These are phyloP conservation scores for Anomalospiza imberbis DNA, from an alignment of 2,797 vertebrate genomes.

Conservation along the genomic window DNA sequence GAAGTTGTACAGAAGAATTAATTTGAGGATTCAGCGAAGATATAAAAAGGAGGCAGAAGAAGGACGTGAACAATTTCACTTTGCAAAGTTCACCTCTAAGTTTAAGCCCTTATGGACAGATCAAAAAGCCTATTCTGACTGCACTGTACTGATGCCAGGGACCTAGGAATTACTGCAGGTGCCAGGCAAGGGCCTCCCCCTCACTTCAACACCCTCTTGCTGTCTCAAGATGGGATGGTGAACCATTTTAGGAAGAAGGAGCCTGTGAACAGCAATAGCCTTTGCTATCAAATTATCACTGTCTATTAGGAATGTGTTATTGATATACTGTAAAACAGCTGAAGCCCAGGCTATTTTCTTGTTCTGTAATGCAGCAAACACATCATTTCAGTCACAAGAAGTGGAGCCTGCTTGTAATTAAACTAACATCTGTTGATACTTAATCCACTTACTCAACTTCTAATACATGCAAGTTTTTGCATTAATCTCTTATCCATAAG, in stretches of 20 bases:
- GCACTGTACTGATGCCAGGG: not conserved
- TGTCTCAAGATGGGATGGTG: not conserved
- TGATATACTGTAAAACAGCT: not conserved
- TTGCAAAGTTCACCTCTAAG: not conserved
- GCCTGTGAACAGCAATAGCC: not conserved
- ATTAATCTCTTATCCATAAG: slow-evolving; percentile 34
- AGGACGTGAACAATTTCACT: not conserved
- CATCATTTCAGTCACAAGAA: slow-evolving; percentile 28
- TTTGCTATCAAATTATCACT: not conserved
- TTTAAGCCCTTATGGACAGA: not conserved
- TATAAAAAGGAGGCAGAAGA: not conserved
- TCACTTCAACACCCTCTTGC: not conserved
- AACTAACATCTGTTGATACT: slow-evolving; percentile 47
- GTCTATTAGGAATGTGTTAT: not conserved
- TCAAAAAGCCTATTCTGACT: not conserved
- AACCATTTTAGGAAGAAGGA: not conserved
- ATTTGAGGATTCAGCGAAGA: not conserved
- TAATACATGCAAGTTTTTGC: slow-evolving; percentile 22
- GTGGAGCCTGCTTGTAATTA: slow-evolving; percentile 44
- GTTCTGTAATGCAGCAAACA: not conserved
- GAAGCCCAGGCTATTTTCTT: not conserved
- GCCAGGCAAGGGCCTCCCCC: not conserved
- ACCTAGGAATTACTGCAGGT: not conserved
- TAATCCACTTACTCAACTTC: slow-evolving; percentile 47
- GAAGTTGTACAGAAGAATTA: not conserved